Evolutionary conservation across 2,113 vertebrate genomes (phyloP), one percentile per base, ranked within the genome.

Genomic region (Peromyscus maniculatus): DNA sequence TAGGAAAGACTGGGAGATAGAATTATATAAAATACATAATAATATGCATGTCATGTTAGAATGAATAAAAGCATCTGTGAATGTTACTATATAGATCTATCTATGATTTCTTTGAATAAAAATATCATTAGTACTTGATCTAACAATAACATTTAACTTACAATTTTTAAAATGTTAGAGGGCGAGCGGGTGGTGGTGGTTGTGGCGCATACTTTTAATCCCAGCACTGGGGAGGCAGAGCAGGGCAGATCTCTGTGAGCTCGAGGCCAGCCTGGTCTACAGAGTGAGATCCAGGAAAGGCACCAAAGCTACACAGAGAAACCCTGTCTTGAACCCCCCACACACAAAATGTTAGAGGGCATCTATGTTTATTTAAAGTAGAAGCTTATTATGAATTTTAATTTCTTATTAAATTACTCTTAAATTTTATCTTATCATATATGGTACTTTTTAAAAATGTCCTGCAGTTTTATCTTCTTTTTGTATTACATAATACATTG

Each of bases 331-430:
- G 52, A 52, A 52, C 11, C 52, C 52, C 52, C 52, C 52, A 52
- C 8, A 87, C 9, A 52, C 8, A 87, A 96, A 97, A 97, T 69
- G 67, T 69, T 69, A 67, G 21, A 91, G 11, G 31, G 62, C 1
- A 83, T 64, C 88, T 96, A 39, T 93, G 52, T 87, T 86, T 80
- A 75, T 87, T 78, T 64, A 95, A 91, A 95, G 91, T 90, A 66
- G 39, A 96, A 91, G 19, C 5, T 93, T 93, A 71, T 64, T 96
- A 77, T 96, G 57, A 95, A 13, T 93, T 93, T 89, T 59, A 82
- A 49, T 93, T 92, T 93, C n/a, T 97, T 77, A 91, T 94, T 82
- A 87, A 84, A 92, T 95, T 92, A 92, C 13, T 93, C 69, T 52
- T 69, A 43, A 43, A 59, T 95, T 97, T 95, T 93, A 94, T 69